Base-by-base conservation (phyloP, 37 sponge, comb jelly and placozoan species). In the Beroe forskalii region DNA sequence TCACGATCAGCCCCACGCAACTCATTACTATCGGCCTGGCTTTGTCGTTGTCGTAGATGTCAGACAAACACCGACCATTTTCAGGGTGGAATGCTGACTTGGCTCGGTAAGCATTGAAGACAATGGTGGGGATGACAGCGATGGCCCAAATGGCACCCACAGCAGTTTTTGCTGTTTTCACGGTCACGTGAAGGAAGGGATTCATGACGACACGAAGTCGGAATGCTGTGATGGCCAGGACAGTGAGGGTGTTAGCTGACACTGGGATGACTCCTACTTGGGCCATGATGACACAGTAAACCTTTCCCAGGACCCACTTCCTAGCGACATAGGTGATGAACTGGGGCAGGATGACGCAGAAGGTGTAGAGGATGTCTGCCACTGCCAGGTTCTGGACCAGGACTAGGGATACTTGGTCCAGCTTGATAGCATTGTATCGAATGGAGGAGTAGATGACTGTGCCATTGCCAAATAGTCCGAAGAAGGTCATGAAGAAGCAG, bases 361-460 rank as follows among this genome's bases (percentile, higher is more conserved):
- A 1, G 25, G 86, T 80, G 55, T 80, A 80, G n/a, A 80, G 86
- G 41, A 80, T 80, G 30, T 80, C 86, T 22, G 86, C 86, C 37
- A 80, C 30, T 9, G 86, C 86, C 25, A 80, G 48, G 28, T 80
- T 80, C 31, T 44, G 44, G 1, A 80, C 86, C 12, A 80, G 35
- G 4, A 80, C 27, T 25, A 80, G 48, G 28, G 86, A 80, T 6
- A 80, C 86, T 25, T 38, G 28, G 42, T 80, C 86, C 55, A 80
- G 86, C 27, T 38, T 80, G 23, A 80, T 80, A 22, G 86, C 86
- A 27, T 80, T 80, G 86, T 80, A 80, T 44, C 86, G 28, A 4
- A 80, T 41, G 25, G 86, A 80, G 86, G 86, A 80, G 55, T 80
- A 80, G 40, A 80, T 32, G 86, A 80, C 86, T 22, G 55, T 44